Evolutionary conservation across 1,140 invertebrate genomes (phyloP), one percentile per base, ranked within the genome.

Genomic region (Brachionus plicatilis): DNA sequence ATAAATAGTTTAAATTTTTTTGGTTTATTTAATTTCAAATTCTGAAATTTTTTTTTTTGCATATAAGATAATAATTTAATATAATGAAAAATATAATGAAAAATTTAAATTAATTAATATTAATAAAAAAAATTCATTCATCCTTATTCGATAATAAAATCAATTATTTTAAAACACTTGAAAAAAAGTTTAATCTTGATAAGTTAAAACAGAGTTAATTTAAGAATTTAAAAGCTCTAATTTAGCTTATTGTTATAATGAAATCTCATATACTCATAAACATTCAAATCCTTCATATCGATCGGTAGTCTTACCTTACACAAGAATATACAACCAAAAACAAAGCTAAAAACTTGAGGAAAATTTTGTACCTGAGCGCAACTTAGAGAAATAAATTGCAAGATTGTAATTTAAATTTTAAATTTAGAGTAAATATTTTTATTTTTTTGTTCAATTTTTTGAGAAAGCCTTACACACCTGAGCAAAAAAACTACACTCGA

Each of bases 381-480:
- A 60, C 27, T 68, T 14, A 68, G 11, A 33, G 33, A 68, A 68
- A 68, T 33, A 68, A 68, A 68, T 68, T 68, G 5, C 6, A 68
- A 68, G n/a, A 68, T 68, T 68, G 27, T 68, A 68, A 68, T 68
- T 68, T 68, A 68, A 68, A 68, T 33, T 68, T 68, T 68, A 33
- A 68, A 68, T 68, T 68, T 68, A 33, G 33, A 68, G 33, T 68
- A 68, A 68, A 68, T 68, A 68, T 68, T 68, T 68, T 68, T 68
- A 41, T 68, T 68, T 68, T 33, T 41, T 33, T 33, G 33, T 68
- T 68, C 27, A 68, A 68, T 41, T 33, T 33, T 68, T 33, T 68
- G 12, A 27, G 33, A 68, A 68, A 68, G 33, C 27, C 20, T 33
- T n/a, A 33, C 33, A 17, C 66, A 68, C 66, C 66, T 68, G 66